phyloP scores from a whole-genome alignment of 2,888 invertebrate genomes.

The Agrotis puta region DNA sequence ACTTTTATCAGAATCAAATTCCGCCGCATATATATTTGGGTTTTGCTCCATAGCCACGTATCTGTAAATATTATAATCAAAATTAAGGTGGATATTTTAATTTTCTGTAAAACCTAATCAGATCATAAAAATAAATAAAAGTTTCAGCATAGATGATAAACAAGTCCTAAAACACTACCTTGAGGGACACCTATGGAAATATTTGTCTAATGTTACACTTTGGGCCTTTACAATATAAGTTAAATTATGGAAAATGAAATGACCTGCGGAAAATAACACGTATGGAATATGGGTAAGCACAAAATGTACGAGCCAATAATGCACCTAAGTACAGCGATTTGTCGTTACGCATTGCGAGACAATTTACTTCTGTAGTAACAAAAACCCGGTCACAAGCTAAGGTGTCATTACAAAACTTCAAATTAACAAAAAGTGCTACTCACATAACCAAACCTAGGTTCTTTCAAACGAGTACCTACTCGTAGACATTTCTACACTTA shows the following conservation, averaged over 20 bases:
- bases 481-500: too few species aligned
- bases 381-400: too few species aligned
- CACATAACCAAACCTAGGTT: too few species aligned
- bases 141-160: neutral
- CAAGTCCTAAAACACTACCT: constrained; percentile 2
- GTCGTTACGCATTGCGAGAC: too few species aligned
- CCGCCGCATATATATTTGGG: neutral
- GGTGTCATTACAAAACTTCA: too few species aligned
- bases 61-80: constrained; percentile 30
- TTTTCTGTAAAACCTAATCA: neutral
- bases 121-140: neutral
- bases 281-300: too few species aligned
- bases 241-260: neutral
- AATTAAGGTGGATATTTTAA: neutral
- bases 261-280: too few species aligned
- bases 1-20: constrained; percentile 12
- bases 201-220: neutral
- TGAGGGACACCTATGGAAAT: neutral
- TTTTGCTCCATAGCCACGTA: constrained; percentile 40
- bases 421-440: too few species aligned
- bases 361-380: too few species aligned
- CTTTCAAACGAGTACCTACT: too few species aligned
- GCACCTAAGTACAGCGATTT: too few species aligned
- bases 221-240: neutral
- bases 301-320: too few species aligned